Evolutionary conservation across 2,113 vertebrate genomes (phyloP), one percentile per base, ranked within the genome.

Genomic region (Anarhynchus alexandrinus): DNA sequence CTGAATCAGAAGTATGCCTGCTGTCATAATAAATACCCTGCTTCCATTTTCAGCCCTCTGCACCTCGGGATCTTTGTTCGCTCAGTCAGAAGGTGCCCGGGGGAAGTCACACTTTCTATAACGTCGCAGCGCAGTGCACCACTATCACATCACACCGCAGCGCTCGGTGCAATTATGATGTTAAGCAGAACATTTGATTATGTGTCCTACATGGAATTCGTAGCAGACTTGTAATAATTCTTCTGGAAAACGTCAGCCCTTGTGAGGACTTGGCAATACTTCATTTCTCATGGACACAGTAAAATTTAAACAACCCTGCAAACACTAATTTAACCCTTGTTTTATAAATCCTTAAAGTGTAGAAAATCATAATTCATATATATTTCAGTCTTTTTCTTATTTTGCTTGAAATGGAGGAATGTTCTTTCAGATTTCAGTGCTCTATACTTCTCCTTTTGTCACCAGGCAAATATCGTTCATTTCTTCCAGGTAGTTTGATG

Each of bases 101-200:
- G 47, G 94, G 74, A 93, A 57, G 81, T 82, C 55, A 90, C 51
- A 69, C 79, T 70, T 88, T 57, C 61, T 87, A 2, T 55, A 86
- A 43, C 52, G 85, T 27, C 8, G 2, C 45, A 71, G 52, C 6
- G 2, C 49, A 54, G 69, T 19, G 64, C 58, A 43, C 49, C 27
- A 17, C 55, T 76, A 32, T 21, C 87, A 66, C 36, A 88, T 54
- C 74, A 52, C 54, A 69, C 42, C 3, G 4, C 71, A 73, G 71
- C 21, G 34, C 62, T 94, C 11, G 4, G 7, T 61, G 91, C 57
- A 89, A 61, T 89, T 77, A 70, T 45, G 74, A 96, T 58, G 36
- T 59, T 93, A 90, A 95, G 55, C 93, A 97, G 82, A 83, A 94
- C 51, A 73, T 55, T 80, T 87, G 74, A 90, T 92, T 73, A 76